These are phyloP conservation scores for Abscondita cerata DNA, from an alignment of 2,888 invertebrate species.

Conservation along the genomic window DNA sequence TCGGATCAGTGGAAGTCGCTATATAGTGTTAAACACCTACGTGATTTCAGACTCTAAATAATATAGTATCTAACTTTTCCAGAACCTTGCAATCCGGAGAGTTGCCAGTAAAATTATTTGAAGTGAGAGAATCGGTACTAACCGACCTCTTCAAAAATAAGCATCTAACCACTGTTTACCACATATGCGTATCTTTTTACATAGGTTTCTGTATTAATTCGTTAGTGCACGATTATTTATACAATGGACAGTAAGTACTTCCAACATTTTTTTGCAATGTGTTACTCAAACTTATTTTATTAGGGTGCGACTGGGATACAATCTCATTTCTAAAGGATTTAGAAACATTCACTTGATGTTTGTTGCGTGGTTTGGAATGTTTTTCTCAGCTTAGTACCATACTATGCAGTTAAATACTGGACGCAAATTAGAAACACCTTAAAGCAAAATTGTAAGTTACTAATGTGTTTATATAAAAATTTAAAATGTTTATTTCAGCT, in stretches of 20 bases:
- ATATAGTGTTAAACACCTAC: too few species aligned
- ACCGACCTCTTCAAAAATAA: slow-evolving; percentile 78
- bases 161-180: slow-evolving; percentile 84
- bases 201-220: slow-evolving; percentile 76
- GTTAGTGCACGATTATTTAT: slow-evolving; percentile 73
- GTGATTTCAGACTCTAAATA: too few species aligned
- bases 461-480: slow-evolving; percentile 29
- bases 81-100: slow-evolving; percentile 2
- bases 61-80: too few species aligned
- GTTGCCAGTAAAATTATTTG: slow-evolving; percentile 70
- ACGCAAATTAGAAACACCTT: slow-evolving; percentile 51
- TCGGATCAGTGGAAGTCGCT: too few species aligned
- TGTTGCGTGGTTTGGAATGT: slow-evolving; percentile 63
- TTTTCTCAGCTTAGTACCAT: slow-evolving; percentile 58
- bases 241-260: slow-evolving; percentile 76
- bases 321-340: slow-evolving; percentile 66
- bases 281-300: slow-evolving; percentile 38
- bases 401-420: slow-evolving; percentile 62
- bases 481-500: too few species aligned
- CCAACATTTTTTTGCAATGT: slow-evolving; percentile 2
- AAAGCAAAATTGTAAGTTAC: slow-evolving; percentile 51
- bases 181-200: slow-evolving; percentile 82
- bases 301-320: slow-evolving; percentile 65
- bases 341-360: slow-evolving; percentile 66
- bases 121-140: slow-evolving; percentile 77